Conservation (phyloP, 2,888 invertebrate genomes). For the Melitaea athalia region DNA sequence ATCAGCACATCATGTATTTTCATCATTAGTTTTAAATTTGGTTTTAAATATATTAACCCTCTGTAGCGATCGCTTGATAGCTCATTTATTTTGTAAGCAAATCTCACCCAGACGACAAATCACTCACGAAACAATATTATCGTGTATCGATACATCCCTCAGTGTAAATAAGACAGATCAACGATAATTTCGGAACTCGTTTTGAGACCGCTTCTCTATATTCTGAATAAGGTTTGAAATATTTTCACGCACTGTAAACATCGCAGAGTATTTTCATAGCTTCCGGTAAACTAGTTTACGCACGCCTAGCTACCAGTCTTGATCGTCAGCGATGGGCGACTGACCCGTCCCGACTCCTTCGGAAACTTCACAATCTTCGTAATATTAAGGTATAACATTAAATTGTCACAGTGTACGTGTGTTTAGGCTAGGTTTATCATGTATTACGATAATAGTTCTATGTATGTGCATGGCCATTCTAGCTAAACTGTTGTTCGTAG, state of each 20-base stretch:
- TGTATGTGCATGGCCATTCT: conserved; percentile 77
- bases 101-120: conserved; percentile 21
- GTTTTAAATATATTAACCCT: conserved; percentile 25
- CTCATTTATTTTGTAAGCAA: conserved; percentile 30
- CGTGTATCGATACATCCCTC: conserved; percentile 67
- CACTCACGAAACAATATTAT: no score
- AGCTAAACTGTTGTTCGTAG: conserved; percentile 79
- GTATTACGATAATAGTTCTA: conserved; percentile 65
- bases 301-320: conserved; percentile 62
- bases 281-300: conserved; percentile 62
- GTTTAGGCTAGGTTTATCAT: conserved; percentile 72
- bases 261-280: conserved; percentile 73
- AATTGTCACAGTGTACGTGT: conserved; percentile 73
- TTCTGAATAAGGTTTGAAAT: conserved; percentile 70
- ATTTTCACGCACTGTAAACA: conserved; percentile 75
- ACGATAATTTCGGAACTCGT: conserved; percentile 75
- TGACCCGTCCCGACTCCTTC: conserved; percentile 59
- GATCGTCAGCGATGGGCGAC: conserved; percentile 51
- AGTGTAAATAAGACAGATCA: conserved; percentile 69
- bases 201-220: conserved; percentile 71
- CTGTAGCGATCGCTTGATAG: conserved; percentile 35
- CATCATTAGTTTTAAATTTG: conserved; percentile 28
- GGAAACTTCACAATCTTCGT: conserved; percentile 58
- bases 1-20: conserved; percentile 79
- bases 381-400: conserved; percentile 61